phyloP scores from a whole-genome alignment of 2,888 invertebrate genomes.

The Heliconius cydno region DNA sequence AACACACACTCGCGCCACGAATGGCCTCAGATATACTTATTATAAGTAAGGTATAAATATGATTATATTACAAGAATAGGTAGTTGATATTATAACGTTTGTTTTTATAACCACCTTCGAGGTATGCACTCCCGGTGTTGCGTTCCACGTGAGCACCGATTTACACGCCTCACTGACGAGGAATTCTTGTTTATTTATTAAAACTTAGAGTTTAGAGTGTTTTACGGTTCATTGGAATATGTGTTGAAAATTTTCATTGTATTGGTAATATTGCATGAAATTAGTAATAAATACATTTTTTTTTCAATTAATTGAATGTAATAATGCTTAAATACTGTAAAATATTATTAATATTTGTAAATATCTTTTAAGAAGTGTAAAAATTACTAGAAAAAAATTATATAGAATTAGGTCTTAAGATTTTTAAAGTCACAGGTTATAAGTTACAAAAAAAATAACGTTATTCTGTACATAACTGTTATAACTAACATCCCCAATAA shows the following conservation, averaged over 20 bases:
- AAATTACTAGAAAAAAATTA: too few relatives aligned
- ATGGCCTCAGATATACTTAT: neutral
- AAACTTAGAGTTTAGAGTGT: conserved; percentile 1
- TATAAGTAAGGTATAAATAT: neutral
- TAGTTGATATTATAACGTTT: conserved; percentile 25
- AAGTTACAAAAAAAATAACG: too few relatives aligned
- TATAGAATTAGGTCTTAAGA: too few relatives aligned
- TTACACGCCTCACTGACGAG: conserved; percentile 33
- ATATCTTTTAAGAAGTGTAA: neutral
- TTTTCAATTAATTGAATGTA: too few relatives aligned
- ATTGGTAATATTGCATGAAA: neutral
- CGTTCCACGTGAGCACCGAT: conserved; percentile 27
- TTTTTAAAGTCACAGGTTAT: too few relatives aligned
- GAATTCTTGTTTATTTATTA: conserved; percentile 23
- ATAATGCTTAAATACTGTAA: too few relatives aligned
- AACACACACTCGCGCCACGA: neutral
- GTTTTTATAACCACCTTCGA: conserved; percentile 21
- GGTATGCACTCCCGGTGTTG: conserved; percentile 25
- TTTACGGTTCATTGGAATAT: conserved; percentile 5
- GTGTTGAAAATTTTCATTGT: neutral
- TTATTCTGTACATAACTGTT: too few relatives aligned
- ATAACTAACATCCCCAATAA: too few relatives aligned
- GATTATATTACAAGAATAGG: conserved; percentile 22
- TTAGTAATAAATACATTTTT: neutral
- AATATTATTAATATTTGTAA: too few relatives aligned